Base-by-base conservation (phyloP, 1,140 invertebrate species). In the Brachionus plicatilis region DNA sequence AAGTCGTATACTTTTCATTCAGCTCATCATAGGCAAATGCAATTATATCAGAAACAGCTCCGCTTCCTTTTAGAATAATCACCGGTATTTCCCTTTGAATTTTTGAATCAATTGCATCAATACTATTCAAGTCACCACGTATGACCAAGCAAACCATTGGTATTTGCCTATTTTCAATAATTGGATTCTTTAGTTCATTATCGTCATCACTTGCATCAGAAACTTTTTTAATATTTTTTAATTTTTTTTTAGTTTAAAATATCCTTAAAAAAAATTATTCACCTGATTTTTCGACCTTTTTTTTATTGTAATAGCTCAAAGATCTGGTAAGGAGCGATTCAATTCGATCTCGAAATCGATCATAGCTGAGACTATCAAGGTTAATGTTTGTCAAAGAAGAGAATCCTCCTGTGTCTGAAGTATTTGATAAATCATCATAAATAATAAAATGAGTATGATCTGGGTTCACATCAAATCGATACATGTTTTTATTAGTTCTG, bases 71-170 rank as follows among this genome's bases (percentile, higher is more conserved):
- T 9, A 90, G 85, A 1, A 91, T 88, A 2, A 91, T 86, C 6
- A 91, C 87, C 20, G 90, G 89, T 85, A 90, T 87, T 82, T 89
- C 88, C 29, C 88, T 87, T 45, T 88, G 88, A 12, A 91, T 86
- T 85, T 89, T 87, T 66, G 87, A 88, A 6, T 90, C 79, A 7
- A 89, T 87, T 11, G 89, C 86, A 33, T 89, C 87, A 7, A 90
- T 88, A 45, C 87, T 87, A n/a, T 87, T 85, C 33, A 88, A 88
- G 7, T 88, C 88, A 4, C 90, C 90, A 84, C 90, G 88, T 14
- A 91, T 87, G 24, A 91, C 85, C n/a, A 91, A 85, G 11, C 88
- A 89, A 0, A 91, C 87, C n/a, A 91, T 87, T 7, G 90, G 90
- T 2, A 89, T 86, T 43, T 82, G 79, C 12, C 79, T 43, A 82